Evolutionary conservation across 2,113 vertebrate genomes (phyloP).

Genomic region (Coryphaenoides rupestris): DNA sequence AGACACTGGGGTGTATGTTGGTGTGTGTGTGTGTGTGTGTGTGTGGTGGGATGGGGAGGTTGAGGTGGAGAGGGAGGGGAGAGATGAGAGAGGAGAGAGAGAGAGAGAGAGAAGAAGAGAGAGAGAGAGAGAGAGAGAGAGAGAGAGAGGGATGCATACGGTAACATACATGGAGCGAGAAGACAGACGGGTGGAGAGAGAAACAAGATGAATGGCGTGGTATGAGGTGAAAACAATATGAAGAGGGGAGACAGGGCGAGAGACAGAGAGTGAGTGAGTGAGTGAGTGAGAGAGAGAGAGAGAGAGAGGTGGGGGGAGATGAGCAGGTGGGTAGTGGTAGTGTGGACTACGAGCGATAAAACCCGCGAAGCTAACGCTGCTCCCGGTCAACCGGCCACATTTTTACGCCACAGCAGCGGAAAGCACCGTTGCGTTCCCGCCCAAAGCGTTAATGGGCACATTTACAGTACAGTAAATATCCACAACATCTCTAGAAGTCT

Average conservation of each 20-base stretch:
- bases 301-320: background rate
- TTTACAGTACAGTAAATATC: slow-evolving; percentile 58
- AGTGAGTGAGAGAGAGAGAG: background rate
- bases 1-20: background rate
- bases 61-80: background rate
- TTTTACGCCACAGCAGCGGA: slow-evolving; percentile 52
- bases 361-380: slow-evolving; percentile 44
- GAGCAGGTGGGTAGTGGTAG: background rate
- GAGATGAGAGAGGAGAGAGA: slow-evolving; percentile 2
- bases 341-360: slow-evolving; percentile 49
- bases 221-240: slow-evolving; percentile 13
- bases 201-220: slow-evolving; percentile 17
- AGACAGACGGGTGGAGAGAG: too few relatives aligned
- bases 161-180: too few relatives aligned
- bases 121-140: background rate
- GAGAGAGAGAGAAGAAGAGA: slow-evolving; percentile 11
- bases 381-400: slow-evolving; percentile 61
- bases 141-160: too few relatives aligned
- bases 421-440: slow-evolving; percentile 60
- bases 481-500: slow-evolving; percentile 40
- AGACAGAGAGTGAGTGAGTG: background rate
- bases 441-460: slow-evolving; percentile 65
- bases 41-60: too few relatives aligned
- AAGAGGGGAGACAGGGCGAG: slow-evolving; percentile 20
- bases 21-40: too few relatives aligned